These are phyloP conservation scores for Drosophila putrida DNA, from an alignment of 2,888 invertebrate species.

Conservation along the genomic window DNA sequence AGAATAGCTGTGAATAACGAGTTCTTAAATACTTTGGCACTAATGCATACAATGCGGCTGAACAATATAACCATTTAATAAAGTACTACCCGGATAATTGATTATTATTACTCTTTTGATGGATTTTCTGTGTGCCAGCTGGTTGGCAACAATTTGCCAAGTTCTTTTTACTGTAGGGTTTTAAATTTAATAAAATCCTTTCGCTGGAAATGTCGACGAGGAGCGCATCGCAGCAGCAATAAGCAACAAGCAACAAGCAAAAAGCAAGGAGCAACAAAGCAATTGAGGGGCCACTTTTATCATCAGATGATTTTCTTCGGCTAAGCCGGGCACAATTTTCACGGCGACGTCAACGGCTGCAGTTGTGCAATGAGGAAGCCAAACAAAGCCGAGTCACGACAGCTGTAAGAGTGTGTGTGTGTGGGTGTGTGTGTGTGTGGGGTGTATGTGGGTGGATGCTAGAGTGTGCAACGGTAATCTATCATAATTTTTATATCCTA, in stretches of 20 bases:
- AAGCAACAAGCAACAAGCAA: constrained; percentile 60
- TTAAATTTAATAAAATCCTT: constrained; percentile 68
- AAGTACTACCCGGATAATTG: constrained; percentile 29
- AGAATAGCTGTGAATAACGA: background rate
- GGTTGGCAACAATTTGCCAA: constrained; percentile 46
- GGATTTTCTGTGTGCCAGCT: constrained; percentile 40
- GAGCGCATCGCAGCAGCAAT: background rate
- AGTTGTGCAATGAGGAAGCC: constrained; percentile 35
- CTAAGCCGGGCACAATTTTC: constrained; percentile 69
- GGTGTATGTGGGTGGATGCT: constrained; percentile 29
- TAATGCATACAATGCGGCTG: background rate
- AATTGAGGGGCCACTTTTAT: constrained; percentile 76
- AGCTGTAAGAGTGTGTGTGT: constrained; percentile 26
- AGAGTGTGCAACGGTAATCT: constrained; percentile 79
- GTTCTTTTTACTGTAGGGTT: constrained; percentile 11
- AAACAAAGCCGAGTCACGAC: constrained; percentile 50
- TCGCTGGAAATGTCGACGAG: constrained; percentile 7
- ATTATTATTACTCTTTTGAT: constrained; percentile 54
- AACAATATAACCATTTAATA: background rate
- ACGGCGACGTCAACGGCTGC: constrained; percentile 48
- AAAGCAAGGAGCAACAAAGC: constrained; percentile 66
- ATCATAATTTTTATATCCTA: constrained; percentile 84
- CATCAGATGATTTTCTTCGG: constrained; percentile 73
- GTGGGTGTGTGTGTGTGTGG: constrained; percentile 15
- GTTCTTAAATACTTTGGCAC: background rate